These are phyloP conservation scores for Periphyllus acericola DNA, from an alignment of 2,888 invertebrate species.

Conservation along the genomic window DNA sequence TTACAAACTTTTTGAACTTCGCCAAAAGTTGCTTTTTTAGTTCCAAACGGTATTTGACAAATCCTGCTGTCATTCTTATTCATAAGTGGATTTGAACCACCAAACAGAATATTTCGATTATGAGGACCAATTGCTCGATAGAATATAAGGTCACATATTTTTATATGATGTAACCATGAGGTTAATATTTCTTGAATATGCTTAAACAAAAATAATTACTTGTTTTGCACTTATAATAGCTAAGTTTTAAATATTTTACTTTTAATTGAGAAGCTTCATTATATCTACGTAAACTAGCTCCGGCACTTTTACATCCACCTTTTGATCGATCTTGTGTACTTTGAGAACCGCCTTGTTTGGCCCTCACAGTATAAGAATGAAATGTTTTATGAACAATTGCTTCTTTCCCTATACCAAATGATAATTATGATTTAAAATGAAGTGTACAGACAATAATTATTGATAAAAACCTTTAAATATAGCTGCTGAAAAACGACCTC, in stretches of 20 bases:
- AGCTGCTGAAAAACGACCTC: constrained; percentile 84
- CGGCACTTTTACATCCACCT: constrained; percentile 80
- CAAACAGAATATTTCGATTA: constrained; percentile 79
- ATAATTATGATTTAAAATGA: neutral
- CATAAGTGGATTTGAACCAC: constrained; percentile 78
- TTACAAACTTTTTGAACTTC: constrained; percentile 82
- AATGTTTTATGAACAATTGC: constrained; percentile 80
- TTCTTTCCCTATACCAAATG: constrained; percentile 67
- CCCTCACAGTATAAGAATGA: constrained; percentile 84
- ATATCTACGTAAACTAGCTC: constrained; percentile 81
- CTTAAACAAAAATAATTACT: constrained; percentile 69
- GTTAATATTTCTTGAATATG: constrained; percentile 79
- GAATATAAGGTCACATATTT: constrained; percentile 77
- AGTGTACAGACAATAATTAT: neutral
- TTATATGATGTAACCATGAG: constrained; percentile 76
- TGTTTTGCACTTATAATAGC: constrained; percentile 7
- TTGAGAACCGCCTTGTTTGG: constrained; percentile 85
- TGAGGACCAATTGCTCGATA: constrained; percentile 80
- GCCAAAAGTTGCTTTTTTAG: constrained; percentile 81
- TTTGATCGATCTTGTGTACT: constrained; percentile 73
- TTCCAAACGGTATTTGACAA: constrained; percentile 82
- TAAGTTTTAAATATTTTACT: constrained; percentile 24
- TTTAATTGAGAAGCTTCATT: constrained; percentile 71
- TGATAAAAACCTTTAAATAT: constrained; percentile 71
- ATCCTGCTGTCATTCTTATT: constrained; percentile 74